Base-by-base conservation (phyloP, 2,113 vertebrate species). In the Anolis carolinensis region DNA sequence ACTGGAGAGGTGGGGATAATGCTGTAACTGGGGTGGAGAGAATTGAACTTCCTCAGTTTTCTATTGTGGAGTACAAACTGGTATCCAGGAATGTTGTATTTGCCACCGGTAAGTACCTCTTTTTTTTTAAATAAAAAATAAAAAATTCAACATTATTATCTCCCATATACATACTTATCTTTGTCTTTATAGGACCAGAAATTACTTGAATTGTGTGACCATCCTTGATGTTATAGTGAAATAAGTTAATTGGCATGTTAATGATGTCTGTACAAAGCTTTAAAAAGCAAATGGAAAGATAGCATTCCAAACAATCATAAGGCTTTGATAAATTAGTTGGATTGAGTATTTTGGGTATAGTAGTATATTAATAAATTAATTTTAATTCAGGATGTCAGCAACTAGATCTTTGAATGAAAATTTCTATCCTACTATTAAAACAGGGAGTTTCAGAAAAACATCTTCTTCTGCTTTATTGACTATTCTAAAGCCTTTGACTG, bases 1-100 rank as follows among this genome's bases (percentile, higher is more conserved):
- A 99, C 93, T 99, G 99, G 99, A 97, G 97, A 89, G 99, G 99
- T 27, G 98, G 98, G 63, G 97, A 99, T 83, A 96, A 94, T 0
- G 99, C 99, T 2, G 98, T 99, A 75, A 98, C 98, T 0, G 99
- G 98, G 0, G 98, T 99, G 89, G 97, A 98, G 10, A 97, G 97
- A 84, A 99, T 99, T 36, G 98, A 99, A 91, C 97, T 99, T 83
- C 99, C 99, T 21, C 99, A 99, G 95, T 99, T 99, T 96, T 99
- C 99, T 83, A 99, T 99, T 0, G 98, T 99, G 82, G 97, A 99
- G 91, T 97, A 99, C 79, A 98, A 98, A 75, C 97, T 99, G 93
- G 99, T 99, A 90, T 99, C 98, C 34, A 97, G 97, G 92, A 99
- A 99, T 83, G 99, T 99, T 82, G 98, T 98, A 90, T 99, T 99